phyloP scores from a whole-genome alignment of 2,797 vertebrate genomes.

The Rhinella marina region DNA sequence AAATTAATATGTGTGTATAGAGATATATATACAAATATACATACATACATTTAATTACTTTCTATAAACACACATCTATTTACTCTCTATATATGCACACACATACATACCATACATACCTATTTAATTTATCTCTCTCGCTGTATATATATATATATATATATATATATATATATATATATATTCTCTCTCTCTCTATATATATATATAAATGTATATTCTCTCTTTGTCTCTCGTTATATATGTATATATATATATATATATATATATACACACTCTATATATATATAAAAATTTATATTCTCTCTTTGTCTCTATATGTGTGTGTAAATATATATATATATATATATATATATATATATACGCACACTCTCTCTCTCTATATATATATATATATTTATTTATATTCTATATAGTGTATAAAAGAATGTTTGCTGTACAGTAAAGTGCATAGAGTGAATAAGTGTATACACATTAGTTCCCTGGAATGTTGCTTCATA shows the following conservation, averaged over 20 bases:
- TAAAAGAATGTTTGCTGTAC: background rate
- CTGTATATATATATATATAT: background rate
- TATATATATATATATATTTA: background rate
- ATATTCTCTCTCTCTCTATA: background rate
- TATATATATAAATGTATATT: background rate
- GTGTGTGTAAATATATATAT: too few relatives aligned
- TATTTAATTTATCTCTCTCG: background rate
- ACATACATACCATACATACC: background rate
- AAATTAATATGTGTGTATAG: background rate
- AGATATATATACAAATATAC: background rate
- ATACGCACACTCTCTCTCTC: background rate
- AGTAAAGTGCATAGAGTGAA: background rate
- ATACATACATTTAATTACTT: background rate
- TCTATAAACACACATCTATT: too few relatives aligned
- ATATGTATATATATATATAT: background rate
- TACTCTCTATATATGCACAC: background rate
- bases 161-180: background rate
- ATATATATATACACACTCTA: background rate
- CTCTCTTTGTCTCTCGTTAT: background rate
- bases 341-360: too few relatives aligned
- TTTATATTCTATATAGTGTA: too few relatives aligned
- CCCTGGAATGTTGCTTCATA: background rate
- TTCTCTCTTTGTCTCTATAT: too few relatives aligned
- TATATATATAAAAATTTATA: background rate
- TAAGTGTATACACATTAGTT: background rate